Conservation (phyloP, 2,888 invertebrate species). For the Antitype chi region DNA sequence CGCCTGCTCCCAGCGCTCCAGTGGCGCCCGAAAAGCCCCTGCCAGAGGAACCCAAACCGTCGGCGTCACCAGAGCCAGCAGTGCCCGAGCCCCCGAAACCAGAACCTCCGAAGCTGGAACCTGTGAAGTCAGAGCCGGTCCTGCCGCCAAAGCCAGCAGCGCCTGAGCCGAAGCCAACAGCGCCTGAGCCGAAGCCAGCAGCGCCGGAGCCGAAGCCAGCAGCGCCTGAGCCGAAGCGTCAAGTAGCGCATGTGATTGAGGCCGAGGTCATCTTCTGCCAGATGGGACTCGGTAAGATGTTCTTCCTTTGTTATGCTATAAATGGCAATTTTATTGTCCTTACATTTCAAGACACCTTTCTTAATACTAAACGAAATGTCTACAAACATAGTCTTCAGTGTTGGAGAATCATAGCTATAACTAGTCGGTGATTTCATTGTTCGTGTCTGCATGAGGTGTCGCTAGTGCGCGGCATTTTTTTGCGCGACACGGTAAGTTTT, state of each 20-base stretch:
- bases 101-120: constrained; percentile 64
- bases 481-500: constrained; percentile 63
- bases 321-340: background rate
- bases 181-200: constrained; percentile 72
- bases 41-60: constrained; percentile 65
- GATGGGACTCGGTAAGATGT: constrained; percentile 92
- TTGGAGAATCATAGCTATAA: constrained; percentile 39
- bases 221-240: constrained; percentile 74
- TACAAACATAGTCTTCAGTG: constrained; percentile 7
- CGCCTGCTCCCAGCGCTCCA: constrained; percentile 70
- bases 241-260: constrained; percentile 89
- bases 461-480: constrained; percentile 63
- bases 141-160: constrained; percentile 65
- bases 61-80: constrained; percentile 47
- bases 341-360: background rate
- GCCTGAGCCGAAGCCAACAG: constrained; percentile 72
- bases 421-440: constrained; percentile 56
- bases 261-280: constrained; percentile 93
- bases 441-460: constrained; percentile 51
- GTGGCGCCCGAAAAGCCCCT: constrained; percentile 59
- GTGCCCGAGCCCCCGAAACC: constrained; percentile 65
- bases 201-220: constrained; percentile 70
- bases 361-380: background rate
- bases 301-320: constrained; percentile 17
- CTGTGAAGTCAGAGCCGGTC: constrained; percentile 61